These are phyloP conservation scores for Crambe crambe DNA, from an alignment of 37 sponge, comb jelly and placozoan species.

Conservation along the genomic window DNA sequence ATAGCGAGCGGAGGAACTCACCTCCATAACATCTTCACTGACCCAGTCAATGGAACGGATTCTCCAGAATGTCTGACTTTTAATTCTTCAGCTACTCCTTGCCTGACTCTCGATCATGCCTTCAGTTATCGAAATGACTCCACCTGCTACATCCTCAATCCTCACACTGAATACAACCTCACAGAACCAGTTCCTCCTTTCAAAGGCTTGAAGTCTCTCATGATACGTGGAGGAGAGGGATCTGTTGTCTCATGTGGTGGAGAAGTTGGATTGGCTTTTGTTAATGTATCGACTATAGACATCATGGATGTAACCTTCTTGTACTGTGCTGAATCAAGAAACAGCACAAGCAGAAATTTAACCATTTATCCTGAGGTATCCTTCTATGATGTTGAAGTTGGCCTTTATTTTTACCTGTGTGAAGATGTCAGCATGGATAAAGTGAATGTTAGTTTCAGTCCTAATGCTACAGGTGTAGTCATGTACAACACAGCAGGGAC, in stretches of 20 bases:
- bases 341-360: slow-evolving; percentile 28
- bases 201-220: neutral
- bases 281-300: slow-evolving; percentile 2
- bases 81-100: neutral
- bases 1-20: too few relatives aligned
- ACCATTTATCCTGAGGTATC: neutral
- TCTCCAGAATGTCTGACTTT: neutral
- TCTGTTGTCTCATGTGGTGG: neutral
- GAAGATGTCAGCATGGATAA: neutral
- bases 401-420: slow-evolving; percentile 42
- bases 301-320: slow-evolving; percentile 1
- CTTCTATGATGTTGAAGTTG: neutral
- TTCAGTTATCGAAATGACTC: neutral
- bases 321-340: slow-evolving; percentile 7
- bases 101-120: neutral
- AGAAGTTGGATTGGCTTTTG: slow-evolving; percentile 35
- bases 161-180: neutral
- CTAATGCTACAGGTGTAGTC: slow-evolving; percentile 36
- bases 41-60: neutral
- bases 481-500: slow-evolving; percentile 33
- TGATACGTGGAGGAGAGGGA: neutral
- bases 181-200: neutral
- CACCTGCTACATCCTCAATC: neutral
- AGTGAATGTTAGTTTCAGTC: slow-evolving; percentile 22
- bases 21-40: slow-evolving; percentile 5